Base-by-base conservation (phyloP, 2,888 invertebrate species). In the Odontomyia ornata region DNA sequence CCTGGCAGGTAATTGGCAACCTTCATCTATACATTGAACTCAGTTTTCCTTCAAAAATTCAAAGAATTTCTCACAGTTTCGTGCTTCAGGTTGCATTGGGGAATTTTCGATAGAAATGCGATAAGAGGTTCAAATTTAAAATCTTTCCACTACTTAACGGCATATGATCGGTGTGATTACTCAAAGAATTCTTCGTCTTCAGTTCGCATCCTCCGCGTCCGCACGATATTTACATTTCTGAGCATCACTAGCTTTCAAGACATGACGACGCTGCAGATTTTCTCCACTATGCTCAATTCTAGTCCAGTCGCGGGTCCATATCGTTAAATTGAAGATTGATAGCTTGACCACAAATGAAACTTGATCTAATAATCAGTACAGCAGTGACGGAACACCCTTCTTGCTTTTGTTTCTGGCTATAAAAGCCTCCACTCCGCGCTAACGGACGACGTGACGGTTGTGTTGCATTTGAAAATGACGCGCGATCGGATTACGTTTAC, bases 301-400 rank as follows among this genome's bases (percentile, higher is more conserved):
- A 25, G 7, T 23, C 23, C 21, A 25, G 23, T 7, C 60, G 9
- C 21, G 13, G 60, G 18, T 60, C 60, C 47, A 69, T 69, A 69
- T 69, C 69, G 27, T 69, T 23, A 47, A 69, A 47, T 69, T 46
- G 46, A 46, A 47, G 69, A 69, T 69, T 69, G 69, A 69, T 69
- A 69, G 46, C 69, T 30, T 23, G 46, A 11, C 65, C 36, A 18
- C 15, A 36, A 69, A 69, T 47, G 69, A 69, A 69, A 69, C 25
- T 15, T 21, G 69, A 69, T 69, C 69, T 47, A 69, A 69, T 47
- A 69, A 69, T 25, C 47, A 47, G 1, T 27, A 7, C 0, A 69
- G 43, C 69, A 11, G n/a, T 30, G 25, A 69, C 46, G 25, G 18
- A 47, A 47, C 47, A 30, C 46, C 69, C 46, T 21, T 18, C 36